A percentile compares a stretch with the other conserved stretches of the same genome.
Conservation (phyloP, 64 coral and sea anemone species). For the Dendrophyllia cribrosa region DNA sequence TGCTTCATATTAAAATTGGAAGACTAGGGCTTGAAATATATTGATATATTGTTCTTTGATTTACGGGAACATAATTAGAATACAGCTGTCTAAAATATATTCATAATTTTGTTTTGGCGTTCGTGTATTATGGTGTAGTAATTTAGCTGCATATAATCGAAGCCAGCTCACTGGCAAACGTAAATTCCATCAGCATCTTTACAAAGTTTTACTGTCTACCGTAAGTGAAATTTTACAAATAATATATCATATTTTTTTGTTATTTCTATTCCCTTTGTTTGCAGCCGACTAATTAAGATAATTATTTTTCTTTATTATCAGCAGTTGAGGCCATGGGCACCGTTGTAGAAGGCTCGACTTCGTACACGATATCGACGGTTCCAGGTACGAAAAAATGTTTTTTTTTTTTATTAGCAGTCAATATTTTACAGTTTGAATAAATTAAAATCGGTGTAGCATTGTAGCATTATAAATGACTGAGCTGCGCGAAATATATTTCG, state of each 20-base stretch:
- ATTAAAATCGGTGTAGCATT: neutral
- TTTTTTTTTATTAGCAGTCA: neutral
- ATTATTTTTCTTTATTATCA: neutral
- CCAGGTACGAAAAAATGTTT: conserved; percentile 10
- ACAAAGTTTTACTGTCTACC: no score
- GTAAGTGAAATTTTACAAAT: neutral
- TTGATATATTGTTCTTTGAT: neutral
- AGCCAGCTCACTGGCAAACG: neutral
- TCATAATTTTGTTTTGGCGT: neutral
- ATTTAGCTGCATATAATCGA: neutral
- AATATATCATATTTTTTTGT: neutral
- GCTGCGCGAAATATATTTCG: no score
- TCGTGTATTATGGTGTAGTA: neutral
- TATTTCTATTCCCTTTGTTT: neutral
- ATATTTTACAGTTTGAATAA: neutral
- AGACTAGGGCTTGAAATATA: no score
- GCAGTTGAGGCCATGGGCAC: conserved; percentile 18
- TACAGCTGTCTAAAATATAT: neutral
- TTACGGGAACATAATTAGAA: neutral
- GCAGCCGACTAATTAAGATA: neutral
- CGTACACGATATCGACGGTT: conserved; percentile 15
- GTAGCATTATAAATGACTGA: neutral
- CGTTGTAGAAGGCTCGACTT: conserved; percentile 24
- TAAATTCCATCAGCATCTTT: no score
- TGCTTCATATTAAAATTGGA: no score